Evolutionary conservation across 1,140 invertebrate genomes (phyloP), one percentile per base, ranked within the genome.

Genomic region (Pseudoatta argentina): DNA sequence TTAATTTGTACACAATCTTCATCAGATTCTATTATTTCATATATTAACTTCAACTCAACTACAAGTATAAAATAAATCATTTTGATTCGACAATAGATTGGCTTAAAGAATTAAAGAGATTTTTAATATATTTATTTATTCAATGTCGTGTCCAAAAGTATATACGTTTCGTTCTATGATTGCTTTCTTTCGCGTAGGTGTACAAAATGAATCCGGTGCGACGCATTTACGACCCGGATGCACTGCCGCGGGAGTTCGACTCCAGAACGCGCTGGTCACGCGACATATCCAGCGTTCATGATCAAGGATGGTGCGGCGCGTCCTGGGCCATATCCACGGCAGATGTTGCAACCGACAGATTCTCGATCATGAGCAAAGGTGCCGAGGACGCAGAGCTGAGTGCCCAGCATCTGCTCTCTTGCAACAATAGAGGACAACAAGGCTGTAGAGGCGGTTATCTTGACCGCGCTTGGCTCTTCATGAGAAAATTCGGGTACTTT

Each of bases 271-370:
- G 96, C 63, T 99, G 98, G 98, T 96, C 96, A 0, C 95, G 96
- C 0, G 95, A 96, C 44, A 97, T 99, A 51, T 96, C 97, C 0
- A 96, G 95, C 0, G 95, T 99, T 12, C 95, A 96, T 14, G 98
- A 99, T 95, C 99, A 99, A 95, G 97, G 97, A 53, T 98, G 98
- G 97, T 98, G 98, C 92, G 98, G 97, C 0, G 96, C 98, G 0
- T 99, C 98, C 1, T 99, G 98, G 98, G 98, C 98, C 0, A 96
- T 99, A 55, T 98, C 98, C 0, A 98, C 98, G 0, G 97, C 97
- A 14, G 97, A 96, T 3, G 96, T 98, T n/a, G 97, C 97, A 77
- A 97, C 97, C 59, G 97, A 98, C 92, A 96, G 97, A 91, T 97
- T 96, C 88, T 97, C 97, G 5, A 98, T 99, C 72, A 97, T 98